Conservation (phyloP, 2,888 invertebrate genomes). For the Agonopterix alstromeriana region DNA sequence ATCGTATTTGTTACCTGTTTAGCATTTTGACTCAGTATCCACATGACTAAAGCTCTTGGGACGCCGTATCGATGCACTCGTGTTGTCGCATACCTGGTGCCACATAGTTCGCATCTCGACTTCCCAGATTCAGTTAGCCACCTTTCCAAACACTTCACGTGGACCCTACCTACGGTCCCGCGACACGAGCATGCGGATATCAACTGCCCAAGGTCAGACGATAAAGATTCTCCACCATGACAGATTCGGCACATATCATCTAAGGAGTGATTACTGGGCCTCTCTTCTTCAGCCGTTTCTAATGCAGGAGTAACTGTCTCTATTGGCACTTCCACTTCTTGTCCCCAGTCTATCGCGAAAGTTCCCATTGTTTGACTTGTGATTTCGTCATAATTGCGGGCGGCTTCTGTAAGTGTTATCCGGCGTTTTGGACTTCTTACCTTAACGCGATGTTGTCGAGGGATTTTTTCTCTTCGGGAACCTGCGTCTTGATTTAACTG, state of each 20-base stretch:
- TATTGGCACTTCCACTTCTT: slow-evolving; percentile 23
- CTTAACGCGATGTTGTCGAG: slow-evolving; percentile 49
- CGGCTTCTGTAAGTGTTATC: slow-evolving; percentile 18
- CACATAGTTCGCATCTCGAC: slow-evolving; percentile 84
- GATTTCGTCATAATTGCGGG: slow-evolving; percentile 17
- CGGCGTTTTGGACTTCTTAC: slow-evolving; percentile 56
- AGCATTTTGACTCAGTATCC: slow-evolving; percentile 74
- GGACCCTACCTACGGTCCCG: slow-evolving; percentile 84
- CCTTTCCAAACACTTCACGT: slow-evolving; percentile 83
- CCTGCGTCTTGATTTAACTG: slow-evolving; percentile 21
- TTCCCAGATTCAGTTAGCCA: slow-evolving; percentile 86
- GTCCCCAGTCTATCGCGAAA: slow-evolving; percentile 32
- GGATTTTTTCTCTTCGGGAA: slow-evolving; percentile 34
- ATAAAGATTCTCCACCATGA: slow-evolving; percentile 52
- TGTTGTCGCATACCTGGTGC: slow-evolving; percentile 79
- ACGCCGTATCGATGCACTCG: slow-evolving; percentile 79
- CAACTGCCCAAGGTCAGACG: slow-evolving; percentile 45
- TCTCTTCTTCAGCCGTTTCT: slow-evolving; percentile 23
- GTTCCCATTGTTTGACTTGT: slow-evolving; percentile 24
- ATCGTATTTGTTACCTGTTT: slow-evolving; percentile 45
- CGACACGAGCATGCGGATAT: slow-evolving; percentile 67
- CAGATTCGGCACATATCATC: slow-evolving; percentile 69
- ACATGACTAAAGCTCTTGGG: slow-evolving; percentile 74
- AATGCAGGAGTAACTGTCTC: slow-evolving; percentile 15
- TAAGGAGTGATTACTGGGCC: slow-evolving; percentile 42